A percentile compares a stretch with the other conserved stretches of the same genome.
These are phyloP conservation scores for Ciconia stormi DNA, from an alignment of 2,113 vertebrate genomes.

Conservation along the genomic window DNA sequence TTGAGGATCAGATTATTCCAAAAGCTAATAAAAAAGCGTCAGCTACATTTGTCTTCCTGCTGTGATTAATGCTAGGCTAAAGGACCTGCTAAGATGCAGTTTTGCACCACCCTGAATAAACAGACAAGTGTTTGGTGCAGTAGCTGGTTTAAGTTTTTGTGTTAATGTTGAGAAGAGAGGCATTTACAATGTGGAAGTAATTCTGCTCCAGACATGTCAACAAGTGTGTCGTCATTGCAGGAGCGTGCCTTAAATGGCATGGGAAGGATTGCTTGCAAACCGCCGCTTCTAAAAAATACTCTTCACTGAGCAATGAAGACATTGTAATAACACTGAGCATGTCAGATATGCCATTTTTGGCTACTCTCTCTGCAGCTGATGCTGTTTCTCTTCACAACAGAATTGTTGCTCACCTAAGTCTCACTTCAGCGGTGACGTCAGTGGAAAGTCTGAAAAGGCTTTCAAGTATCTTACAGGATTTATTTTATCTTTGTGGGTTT, in stretches of 20 bases:
- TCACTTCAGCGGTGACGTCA: background rate
- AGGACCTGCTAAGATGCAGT: background rate
- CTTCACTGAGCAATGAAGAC: background rate
- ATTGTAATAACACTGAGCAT: background rate
- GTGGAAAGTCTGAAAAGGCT: conserved; percentile 6
- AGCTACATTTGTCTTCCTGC: background rate
- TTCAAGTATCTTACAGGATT: background rate
- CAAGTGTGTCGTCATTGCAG: background rate
- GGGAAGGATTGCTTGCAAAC: background rate
- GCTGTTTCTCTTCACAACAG: background rate
- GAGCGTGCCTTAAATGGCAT: background rate
- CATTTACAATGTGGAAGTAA: background rate
- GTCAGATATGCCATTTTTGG: background rate
- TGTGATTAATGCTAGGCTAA: background rate
- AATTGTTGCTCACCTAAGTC: background rate
- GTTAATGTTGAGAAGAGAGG: background rate
- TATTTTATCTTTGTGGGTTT: background rate
- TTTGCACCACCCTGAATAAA: background rate
- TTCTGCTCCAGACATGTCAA: background rate
- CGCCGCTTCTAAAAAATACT: background rate
- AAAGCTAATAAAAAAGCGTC: background rate
- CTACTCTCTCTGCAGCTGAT: background rate
- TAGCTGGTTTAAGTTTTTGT: background rate
- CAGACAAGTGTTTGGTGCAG: background rate
- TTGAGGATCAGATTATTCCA: background rate